Conservation (phyloP, 2,888 invertebrate genomes). For the Amphimallon solstitiale region DNA sequence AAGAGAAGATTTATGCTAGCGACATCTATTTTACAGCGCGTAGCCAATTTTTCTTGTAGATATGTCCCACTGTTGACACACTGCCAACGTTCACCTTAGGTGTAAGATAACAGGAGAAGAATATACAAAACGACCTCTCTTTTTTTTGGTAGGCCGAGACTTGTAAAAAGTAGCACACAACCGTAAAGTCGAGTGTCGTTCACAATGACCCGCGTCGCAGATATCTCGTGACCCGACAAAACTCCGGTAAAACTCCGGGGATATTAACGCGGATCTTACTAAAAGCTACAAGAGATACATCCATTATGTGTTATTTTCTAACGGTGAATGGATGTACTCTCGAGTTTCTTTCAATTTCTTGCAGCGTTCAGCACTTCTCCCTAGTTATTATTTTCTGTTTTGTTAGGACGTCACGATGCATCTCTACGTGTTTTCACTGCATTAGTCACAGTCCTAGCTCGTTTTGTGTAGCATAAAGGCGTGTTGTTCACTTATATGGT, state of each 20-base stretch:
- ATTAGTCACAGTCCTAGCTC: slow-evolving; percentile 16
- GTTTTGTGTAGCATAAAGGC: slow-evolving; percentile 17
- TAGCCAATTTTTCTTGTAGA: slow-evolving; percentile 8
- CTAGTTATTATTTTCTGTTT: slow-evolving; percentile 28
- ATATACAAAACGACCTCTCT: slow-evolving; percentile 23
- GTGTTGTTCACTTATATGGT: slow-evolving; percentile 30
- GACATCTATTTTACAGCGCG: slow-evolving; percentile 15
- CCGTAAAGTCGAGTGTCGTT: slow-evolving; percentile 29
- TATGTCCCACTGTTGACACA: slow-evolving; percentile 16
- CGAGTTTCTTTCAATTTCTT: slow-evolving; percentile 38
- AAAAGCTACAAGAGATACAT: slow-evolving; percentile 49
- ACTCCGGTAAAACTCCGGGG: slow-evolving; percentile 42
- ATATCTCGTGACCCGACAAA: slow-evolving; percentile 34
- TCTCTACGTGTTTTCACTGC: not conserved
- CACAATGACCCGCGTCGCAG: slow-evolving; percentile 19
- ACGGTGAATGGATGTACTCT: slow-evolving; percentile 30
- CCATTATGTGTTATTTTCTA: slow-evolving; percentile 45
- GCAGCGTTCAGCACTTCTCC: slow-evolving; percentile 23
- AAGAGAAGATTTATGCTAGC: slow-evolving; percentile 14
- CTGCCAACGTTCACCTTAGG: slow-evolving; percentile 23
- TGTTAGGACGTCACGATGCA: slow-evolving; percentile 31
- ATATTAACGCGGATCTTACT: slow-evolving; percentile 47
- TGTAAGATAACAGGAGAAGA: slow-evolving; percentile 29
- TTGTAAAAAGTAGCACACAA: not conserved
- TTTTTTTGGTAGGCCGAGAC: slow-evolving; percentile 8